Base-by-base conservation (phyloP, 2,113 vertebrate species). In the Meles meles region DNA sequence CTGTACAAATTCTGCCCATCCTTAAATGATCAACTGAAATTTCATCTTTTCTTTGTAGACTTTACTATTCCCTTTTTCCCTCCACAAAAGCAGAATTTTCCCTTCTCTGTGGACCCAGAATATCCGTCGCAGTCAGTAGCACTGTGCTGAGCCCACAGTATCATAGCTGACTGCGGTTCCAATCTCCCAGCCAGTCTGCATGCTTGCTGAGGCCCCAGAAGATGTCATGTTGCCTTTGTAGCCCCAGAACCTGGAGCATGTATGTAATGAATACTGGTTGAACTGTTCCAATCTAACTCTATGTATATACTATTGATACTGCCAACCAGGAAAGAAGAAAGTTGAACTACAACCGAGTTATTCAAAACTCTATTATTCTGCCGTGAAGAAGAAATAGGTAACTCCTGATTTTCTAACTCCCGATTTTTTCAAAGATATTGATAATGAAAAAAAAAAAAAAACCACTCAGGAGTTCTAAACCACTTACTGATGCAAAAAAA, bases 301-400 rank as follows among this genome's bases (percentile, higher is more conserved):
- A 31, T 77, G 15, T 77, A 61, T 76, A 74, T 57, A 61, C 6
- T 49, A 83, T 17, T 95, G 42, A 93, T 39, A 71, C 34, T 52
- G 95, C 21, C 21, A 42, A 88, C 8, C 42, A 88, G 14, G 31
- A 83, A 65, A 81, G 23, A 76, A 63, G n/a, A 76, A 27, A 74
- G 37, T 2, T 95, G 14, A 92, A 84, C 39, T 84, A 92, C 13
- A 92, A 83, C 1, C 44, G 39, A 92, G 17, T 76, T 94, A 52
- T 37, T 94, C 27, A 94, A 94, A 94, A 91, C 52, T 63, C 59
- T 47, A 89, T 65, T 92, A 93, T 55, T 95, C 44, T 94, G 14
- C 61, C 27, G 83, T 67, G 42, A 93, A 92, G 59, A 94, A 76
- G 39, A 91, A 90, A 93, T 1, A 74, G 11, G 31, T 80, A 97